phyloP scores from a whole-genome alignment of 2,113 vertebrate genomes.

The Aplodontia rufa region DNA sequence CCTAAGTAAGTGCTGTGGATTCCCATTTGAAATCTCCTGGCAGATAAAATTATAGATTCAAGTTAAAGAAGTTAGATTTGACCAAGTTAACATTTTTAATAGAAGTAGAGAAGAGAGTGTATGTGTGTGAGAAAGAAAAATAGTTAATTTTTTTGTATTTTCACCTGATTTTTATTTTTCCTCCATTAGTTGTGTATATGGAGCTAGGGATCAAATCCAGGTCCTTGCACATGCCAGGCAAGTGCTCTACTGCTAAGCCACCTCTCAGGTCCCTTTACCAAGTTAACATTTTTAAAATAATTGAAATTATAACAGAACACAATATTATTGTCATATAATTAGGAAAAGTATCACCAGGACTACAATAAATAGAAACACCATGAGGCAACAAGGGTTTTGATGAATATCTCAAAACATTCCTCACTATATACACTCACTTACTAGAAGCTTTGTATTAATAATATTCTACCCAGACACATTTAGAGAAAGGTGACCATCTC shows the following conservation, averaged over 20 bases:
- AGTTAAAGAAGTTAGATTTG: neutral
- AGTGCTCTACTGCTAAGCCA: too few relatives aligned
- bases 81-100: neutral
- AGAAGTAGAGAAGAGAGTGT: too few relatives aligned
- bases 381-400: neutral
- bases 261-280: too few relatives aligned
- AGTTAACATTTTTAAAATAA: neutral
- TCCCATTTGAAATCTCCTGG: neutral
- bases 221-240: too few relatives aligned
- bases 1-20: neutral
- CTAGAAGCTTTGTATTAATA: conserved; percentile 9
- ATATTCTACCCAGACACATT: neutral
- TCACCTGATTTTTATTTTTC: too few relatives aligned
- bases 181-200: too few relatives aligned
- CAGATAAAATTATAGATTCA: neutral
- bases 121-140: too few relatives aligned
- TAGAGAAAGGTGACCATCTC: neutral
- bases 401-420: neutral
- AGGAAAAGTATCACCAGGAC: neutral
- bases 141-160: too few relatives aligned
- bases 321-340: neutral
- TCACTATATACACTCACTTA: neutral
- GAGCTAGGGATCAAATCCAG: too few relatives aligned
- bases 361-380: neutral
- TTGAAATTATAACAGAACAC: neutral